These are phyloP conservation scores for Leptopilina drosophilae DNA, from an alignment of 2,888 invertebrate genomes.

Conservation along the genomic window DNA sequence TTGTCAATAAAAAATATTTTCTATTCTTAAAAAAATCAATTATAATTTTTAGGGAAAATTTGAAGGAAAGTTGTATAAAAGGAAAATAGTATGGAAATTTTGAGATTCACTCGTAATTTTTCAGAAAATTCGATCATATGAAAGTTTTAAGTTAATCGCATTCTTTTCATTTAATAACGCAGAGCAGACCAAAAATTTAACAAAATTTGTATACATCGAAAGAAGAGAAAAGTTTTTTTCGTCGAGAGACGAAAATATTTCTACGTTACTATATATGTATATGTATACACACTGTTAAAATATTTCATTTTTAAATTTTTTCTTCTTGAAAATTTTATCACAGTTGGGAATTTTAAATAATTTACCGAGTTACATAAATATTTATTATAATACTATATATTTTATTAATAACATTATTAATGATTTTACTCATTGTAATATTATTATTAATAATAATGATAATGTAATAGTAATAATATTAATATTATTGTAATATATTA, in stretches of 20 bases:
- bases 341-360: conserved; percentile 9
- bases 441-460: too few species aligned
- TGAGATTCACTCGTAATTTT: conserved; percentile 7
- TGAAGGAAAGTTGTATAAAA: neutral
- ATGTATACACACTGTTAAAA: conserved; percentile 4
- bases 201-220: conserved; percentile 3
- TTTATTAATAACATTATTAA: too few species aligned
- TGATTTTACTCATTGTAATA: too few species aligned
- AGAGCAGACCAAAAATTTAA: conserved; percentile 7
- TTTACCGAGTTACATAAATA: neutral
- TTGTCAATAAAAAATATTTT: neutral
- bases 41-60: neutral
- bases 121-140: neutral
- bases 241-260: neutral
- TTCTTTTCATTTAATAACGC: neutral
- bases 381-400: too few species aligned
- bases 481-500: too few species aligned
- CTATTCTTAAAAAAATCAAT: neutral
- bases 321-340: neutral
- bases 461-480: too few species aligned
- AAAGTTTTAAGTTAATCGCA: conserved; percentile 13
- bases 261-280: neutral
- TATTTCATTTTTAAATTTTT: conserved; percentile 16
- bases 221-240: neutral
- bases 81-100: neutral